A percentile compares a stretch with the other conserved stretches of the same genome.
These are phyloP conservation scores for Baryphthengus martii DNA, from an alignment of 2,113 vertebrate species.

Conservation along the genomic window DNA sequence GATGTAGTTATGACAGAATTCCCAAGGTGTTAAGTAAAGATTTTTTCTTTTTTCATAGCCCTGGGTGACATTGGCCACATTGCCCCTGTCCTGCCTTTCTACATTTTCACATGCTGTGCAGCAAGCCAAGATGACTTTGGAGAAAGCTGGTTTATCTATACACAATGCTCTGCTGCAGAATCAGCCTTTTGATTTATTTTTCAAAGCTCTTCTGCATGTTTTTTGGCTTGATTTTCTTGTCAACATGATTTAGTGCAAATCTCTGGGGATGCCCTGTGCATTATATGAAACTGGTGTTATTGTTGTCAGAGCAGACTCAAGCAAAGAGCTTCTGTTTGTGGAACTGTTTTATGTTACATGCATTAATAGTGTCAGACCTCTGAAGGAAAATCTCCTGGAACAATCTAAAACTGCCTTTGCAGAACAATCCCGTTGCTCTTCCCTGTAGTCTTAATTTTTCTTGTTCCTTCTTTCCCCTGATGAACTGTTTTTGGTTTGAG, in stretches of 20 bases:
- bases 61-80: not conserved
- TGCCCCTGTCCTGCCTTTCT: not conserved
- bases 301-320: not conserved
- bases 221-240: conserved; percentile 49
- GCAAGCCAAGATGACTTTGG: not conserved
- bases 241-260: conserved; percentile 35
- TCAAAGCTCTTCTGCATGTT: conserved; percentile 3
- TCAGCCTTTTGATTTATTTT: conserved; percentile 20
- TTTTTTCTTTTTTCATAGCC: not conserved
- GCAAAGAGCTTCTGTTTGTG: conserved; percentile 7
- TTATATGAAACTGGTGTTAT: not conserved
- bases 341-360: not conserved
- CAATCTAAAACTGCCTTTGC: not conserved
- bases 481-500: not conserved
- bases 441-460: not conserved
- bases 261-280: not conserved
- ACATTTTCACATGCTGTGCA: not conserved
- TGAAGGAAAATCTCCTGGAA: not conserved
- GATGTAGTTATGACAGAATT: not conserved
- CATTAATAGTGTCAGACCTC: conserved; percentile 16
- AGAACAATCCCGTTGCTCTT: not conserved
- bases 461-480: not conserved
- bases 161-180: not conserved
- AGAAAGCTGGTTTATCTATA: not conserved
- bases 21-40: not conserved